These are phyloP conservation scores for Didymodactylos carnosus DNA, from an alignment of 2,888 invertebrate genomes.

Conservation along the genomic window DNA sequence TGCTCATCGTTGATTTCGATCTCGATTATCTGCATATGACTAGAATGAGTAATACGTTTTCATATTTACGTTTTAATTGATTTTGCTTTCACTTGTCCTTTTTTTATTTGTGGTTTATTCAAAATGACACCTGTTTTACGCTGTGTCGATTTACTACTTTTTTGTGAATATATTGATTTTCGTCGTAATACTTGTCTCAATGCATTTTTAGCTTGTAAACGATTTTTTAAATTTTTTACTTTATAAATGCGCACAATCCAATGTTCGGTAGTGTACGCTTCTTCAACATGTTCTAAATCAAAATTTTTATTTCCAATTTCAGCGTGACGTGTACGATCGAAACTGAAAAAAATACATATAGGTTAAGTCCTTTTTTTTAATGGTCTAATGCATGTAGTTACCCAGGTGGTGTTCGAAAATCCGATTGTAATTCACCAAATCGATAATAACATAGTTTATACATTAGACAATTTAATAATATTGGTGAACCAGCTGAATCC, in stretches of 20 bases:
- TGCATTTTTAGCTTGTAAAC: conserved; percentile 28
- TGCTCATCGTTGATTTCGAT: too few species aligned
- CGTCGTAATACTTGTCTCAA: conserved; percentile 6
- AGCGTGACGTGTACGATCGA: conserved; percentile 78
- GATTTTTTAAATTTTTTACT: conserved; percentile 77
- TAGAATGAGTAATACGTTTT: too few species aligned
- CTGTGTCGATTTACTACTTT: background rate
- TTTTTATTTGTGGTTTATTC: conserved; percentile 9
- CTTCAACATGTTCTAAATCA: conserved; percentile 75
- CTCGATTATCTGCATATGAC: too few species aligned
- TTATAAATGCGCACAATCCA: conserved; percentile 90
- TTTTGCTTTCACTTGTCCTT: too few species aligned
- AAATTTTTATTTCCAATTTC: conserved; percentile 90
- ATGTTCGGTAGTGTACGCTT: conserved; percentile 91
- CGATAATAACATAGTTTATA: conserved; percentile 89
- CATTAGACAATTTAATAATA: conserved; percentile 87
- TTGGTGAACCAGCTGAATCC: conserved; percentile 77
- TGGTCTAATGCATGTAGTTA: background rate
- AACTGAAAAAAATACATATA: conserved; percentile 45
- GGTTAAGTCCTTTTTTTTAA: background rate
- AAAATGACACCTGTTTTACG: conserved; percentile 5
- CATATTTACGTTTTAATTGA: too few species aligned
- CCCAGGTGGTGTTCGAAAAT: conserved; percentile 58
- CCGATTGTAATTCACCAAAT: conserved; percentile 65
- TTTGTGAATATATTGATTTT: conserved; percentile 10